Evolutionary conservation across 1,140 invertebrate species (phyloP), one percentile per base, ranked within the genome.

Genomic region (Chlorops oryzae): DNA sequence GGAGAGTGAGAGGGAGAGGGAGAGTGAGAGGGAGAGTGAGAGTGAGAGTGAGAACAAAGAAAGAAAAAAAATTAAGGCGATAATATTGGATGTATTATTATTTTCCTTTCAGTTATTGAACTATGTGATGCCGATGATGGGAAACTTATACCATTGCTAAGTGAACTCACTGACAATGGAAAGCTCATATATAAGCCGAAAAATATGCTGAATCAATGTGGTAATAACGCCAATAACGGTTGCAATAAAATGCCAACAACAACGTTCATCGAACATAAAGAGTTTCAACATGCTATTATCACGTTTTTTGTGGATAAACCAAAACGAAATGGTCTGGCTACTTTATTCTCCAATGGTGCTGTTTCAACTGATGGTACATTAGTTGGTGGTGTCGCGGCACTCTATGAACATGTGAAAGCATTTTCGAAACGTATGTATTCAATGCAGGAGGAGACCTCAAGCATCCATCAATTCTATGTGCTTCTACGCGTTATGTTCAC

Each of bases 91-190:
- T n/a, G n/a, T n/a, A n/a, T n/a, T n/a, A n/a, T 22, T 54, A 28
- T 27, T 35, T n/a, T 9, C 9, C 27, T 59, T 59, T 6, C 46
- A 76, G 74, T 77, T 46, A 76, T 76, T 32, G 75, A 77, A 57
- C 39, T 76, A 3, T 62, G 73, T 49, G 73, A 75, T 45, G 59
- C 62, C 5, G 64, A 72, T 24, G 51, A 62, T 2, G 62, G 59
- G 0, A 54, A 61, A 6, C 17, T 68, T 20, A 65, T 70, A 43
- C 55, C 62, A 0, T 21, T 52, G 20, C 58, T 80, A 59, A 54
- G 72, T 73, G 77, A 78, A 5, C 73, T 80, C 12, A 78, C 63
- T 1, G 60, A 67, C 69, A 75, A 57, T 70, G 59, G 79, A 65
- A 58, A 79, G 73, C 62, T 75, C 49, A 57, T 59, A 48, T 52